Percentiles rank a stretch among this genome's conserved stretches.
These are phyloP conservation scores for Thecocarcelia acutangulata DNA, from an alignment of 2,888 invertebrate species.

Conservation along the genomic window DNA sequence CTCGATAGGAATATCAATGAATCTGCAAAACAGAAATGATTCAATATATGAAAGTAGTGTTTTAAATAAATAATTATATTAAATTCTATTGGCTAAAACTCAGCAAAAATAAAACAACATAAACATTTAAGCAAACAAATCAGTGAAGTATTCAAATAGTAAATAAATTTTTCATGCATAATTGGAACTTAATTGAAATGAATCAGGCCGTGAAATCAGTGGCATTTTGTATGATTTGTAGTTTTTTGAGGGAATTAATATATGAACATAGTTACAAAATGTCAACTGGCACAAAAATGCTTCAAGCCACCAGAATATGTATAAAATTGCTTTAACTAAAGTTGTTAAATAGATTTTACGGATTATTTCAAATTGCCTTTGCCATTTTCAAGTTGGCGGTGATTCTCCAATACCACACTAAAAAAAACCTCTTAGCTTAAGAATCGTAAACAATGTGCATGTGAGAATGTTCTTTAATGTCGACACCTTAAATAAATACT, in stretches of 20 bases:
- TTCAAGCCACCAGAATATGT: no score
- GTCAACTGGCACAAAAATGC: no score
- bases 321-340: no score
- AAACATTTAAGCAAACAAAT: neutral
- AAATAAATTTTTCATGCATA: constrained; percentile 13
- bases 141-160: neutral
- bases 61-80: constrained; percentile 24
- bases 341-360: no score
- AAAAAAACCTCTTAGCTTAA: neutral
- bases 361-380: no score
- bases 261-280: no score
- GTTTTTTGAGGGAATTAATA: no score
- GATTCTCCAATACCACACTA: no score
- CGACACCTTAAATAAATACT: constrained; percentile 4
- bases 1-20: constrained; percentile 91
- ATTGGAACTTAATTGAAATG: constrained; percentile 34
- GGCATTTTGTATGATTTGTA: no score
- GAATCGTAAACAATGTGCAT: neutral
- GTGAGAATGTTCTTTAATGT: neutral
- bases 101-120: neutral
- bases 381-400: no score
- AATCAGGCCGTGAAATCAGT: neutral
- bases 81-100: constrained; percentile 6
- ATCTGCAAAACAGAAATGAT: constrained; percentile 78
- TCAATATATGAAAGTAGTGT: constrained; percentile 38